A percentile compares a stretch with the other conserved stretches of the same genome.
Conservation (phyloP, 1,140 invertebrate species). For the Tenebrio molitor region DNA sequence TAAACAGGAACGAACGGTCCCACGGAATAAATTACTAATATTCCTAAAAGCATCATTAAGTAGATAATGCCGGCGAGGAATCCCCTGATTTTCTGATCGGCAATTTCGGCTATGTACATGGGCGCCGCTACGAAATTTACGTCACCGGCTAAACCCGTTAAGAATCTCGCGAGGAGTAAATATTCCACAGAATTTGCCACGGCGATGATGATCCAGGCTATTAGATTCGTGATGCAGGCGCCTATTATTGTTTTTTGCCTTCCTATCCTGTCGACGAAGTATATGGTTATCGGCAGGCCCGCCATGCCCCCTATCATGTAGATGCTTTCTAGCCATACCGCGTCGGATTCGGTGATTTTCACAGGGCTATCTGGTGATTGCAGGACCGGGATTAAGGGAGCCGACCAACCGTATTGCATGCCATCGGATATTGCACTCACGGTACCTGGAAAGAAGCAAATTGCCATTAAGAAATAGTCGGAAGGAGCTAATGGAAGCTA, state of each 20-base stretch:
- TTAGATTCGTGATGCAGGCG: constrained; percentile 71
- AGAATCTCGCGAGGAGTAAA: constrained; percentile 68
- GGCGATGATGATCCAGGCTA: constrained; percentile 75
- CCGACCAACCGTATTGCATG: constrained; percentile 72
- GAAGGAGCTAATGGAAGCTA: constrained; percentile 23
- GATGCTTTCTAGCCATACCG: constrained; percentile 74
- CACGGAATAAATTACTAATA: constrained; percentile 61
- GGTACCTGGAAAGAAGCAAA: constrained; percentile 56
- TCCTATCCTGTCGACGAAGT: constrained; percentile 74
- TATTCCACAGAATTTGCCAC: constrained; percentile 65
- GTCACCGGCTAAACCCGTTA: constrained; percentile 59
- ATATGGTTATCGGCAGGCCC: constrained; percentile 71
- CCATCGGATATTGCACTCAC: constrained; percentile 62
- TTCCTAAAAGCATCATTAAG: constrained; percentile 60
- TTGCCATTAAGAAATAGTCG: not conserved
- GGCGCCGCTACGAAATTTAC: constrained; percentile 62
- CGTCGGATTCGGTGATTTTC: constrained; percentile 56
- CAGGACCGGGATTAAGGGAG: constrained; percentile 72
- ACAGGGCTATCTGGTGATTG: constrained; percentile 62
- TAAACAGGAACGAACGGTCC: constrained; percentile 58
- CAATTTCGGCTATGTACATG: constrained; percentile 64
- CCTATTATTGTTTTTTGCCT: constrained; percentile 73
- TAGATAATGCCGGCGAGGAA: constrained; percentile 53
- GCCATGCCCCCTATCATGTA: constrained; percentile 74
- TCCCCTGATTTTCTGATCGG: constrained; percentile 51